These are phyloP conservation scores for Harpagoxenus sublaevis DNA, from an alignment of 2,888 invertebrate genomes.

Conservation along the genomic window DNA sequence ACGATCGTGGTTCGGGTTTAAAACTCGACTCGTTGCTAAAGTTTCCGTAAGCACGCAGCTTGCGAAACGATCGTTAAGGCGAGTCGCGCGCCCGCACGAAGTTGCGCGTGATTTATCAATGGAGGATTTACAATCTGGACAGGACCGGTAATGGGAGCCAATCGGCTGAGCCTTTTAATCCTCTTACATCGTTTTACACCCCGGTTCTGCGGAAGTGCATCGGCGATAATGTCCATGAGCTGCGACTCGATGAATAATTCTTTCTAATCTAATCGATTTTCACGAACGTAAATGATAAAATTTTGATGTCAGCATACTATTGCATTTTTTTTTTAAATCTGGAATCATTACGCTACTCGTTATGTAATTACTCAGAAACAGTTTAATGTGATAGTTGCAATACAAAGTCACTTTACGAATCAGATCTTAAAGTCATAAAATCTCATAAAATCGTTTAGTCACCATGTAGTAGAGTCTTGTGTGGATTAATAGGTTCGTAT, in stretches of 20 bases:
- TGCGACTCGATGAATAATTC: not conserved
- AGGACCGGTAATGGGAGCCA: conserved; percentile 75
- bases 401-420: not conserved
- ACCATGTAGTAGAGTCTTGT: not conserved
- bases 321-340: not conserved
- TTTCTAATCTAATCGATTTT: conserved; percentile 41
- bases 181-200: conserved; percentile 75
- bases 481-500: not conserved
- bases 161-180: conserved; percentile 74
- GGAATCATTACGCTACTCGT: not conserved
- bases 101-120: conserved; percentile 74
- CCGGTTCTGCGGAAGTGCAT: conserved; percentile 70
- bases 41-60: conserved; percentile 64
- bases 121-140: conserved; percentile 73
- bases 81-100: conserved; percentile 68
- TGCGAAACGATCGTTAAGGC: conserved; percentile 64
- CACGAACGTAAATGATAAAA: conserved; percentile 19
- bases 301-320: not conserved
- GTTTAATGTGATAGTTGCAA: not conserved
- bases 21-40: conserved; percentile 31
- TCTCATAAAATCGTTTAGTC: not conserved
- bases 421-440: not conserved
- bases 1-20: not conserved
- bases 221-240: conserved; percentile 53
- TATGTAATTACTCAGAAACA: conserved; percentile 1